phyloP scores from a whole-genome alignment of 2,888 invertebrate genomes.

The Scaptomyza tumidula region DNA sequence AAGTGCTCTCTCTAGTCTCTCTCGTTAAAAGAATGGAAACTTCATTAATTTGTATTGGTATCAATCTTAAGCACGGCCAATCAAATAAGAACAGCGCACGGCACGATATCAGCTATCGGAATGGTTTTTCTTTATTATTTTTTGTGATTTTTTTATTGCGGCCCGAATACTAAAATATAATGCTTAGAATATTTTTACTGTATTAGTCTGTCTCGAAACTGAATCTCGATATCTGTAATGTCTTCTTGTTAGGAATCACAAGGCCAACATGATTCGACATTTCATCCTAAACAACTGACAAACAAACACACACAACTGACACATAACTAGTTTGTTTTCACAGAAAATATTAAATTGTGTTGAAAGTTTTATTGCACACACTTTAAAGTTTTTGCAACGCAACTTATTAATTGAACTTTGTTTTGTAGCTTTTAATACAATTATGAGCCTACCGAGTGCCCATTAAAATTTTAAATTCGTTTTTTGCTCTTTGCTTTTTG shows the following conservation, averaged over 20 bases:
- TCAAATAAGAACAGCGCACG: neutral
- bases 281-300: neutral
- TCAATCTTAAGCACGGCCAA: neutral
- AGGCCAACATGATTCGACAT: slow-evolving; percentile 28
- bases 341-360: too few relatives aligned
- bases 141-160: neutral
- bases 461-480: slow-evolving; percentile 32
- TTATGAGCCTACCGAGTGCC: neutral
- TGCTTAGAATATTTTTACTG: neutral
- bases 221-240: slow-evolving; percentile 13
- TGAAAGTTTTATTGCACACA: neutral
- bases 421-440: neutral
- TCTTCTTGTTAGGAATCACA: slow-evolving; percentile 8
- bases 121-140: neutral
- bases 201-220: slow-evolving; percentile 22
- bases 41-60: neutral
- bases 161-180: slow-evolving; percentile 1
- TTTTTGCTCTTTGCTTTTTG: slow-evolving; percentile 2
- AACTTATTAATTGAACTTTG: neutral
- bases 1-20: neutral
- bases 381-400: neutral
- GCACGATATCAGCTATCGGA: neutral
- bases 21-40: neutral
- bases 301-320: neutral
- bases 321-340: too few relatives aligned